These are phyloP conservation scores for Hololepta plana DNA, from an alignment of 2,888 invertebrate genomes.

Conservation along the genomic window DNA sequence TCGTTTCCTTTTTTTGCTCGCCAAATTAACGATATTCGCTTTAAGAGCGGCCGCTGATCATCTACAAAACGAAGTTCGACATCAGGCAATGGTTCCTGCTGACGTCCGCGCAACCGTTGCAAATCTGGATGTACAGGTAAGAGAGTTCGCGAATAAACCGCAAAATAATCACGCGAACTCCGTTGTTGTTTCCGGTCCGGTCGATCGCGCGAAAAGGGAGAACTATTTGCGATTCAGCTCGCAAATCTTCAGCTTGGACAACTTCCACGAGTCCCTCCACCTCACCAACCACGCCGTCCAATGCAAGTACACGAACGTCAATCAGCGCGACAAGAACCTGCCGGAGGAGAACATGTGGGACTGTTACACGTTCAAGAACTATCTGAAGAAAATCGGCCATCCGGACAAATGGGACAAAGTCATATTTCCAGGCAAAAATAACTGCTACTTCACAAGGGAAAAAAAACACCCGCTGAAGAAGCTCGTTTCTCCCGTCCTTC, in stretches of 20 bases:
- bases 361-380: conserved; percentile 54
- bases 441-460: neutral
- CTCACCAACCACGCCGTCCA: conserved; percentile 89
- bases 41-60: conserved; percentile 71
- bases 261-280: conserved; percentile 85
- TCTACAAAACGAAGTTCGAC: conserved; percentile 86
- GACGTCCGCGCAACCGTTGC: conserved; percentile 76
- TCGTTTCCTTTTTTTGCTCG: too few relatives aligned
- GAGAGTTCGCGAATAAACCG: too few relatives aligned
- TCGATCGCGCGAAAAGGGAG: conserved; percentile 76
- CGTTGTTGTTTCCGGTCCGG: conserved; percentile 82
- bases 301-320: conserved; percentile 57
- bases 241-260: conserved; percentile 67
- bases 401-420: conserved; percentile 64
- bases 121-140: conserved; percentile 85
- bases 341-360: conserved; percentile 96
- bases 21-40: conserved; percentile 13
- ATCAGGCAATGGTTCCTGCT: conserved; percentile 92
- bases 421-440: conserved; percentile 55
- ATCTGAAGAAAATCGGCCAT: conserved; percentile 49
- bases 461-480: conserved; percentile 2
- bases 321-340: conserved; percentile 52
- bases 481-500: conserved; percentile 1
- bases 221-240: conserved; percentile 86
- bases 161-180: too few relatives aligned